These are phyloP conservation scores for Hermaeophaga mercurialis DNA, from an alignment of 2,888 invertebrate genomes.

Conservation along the genomic window DNA sequence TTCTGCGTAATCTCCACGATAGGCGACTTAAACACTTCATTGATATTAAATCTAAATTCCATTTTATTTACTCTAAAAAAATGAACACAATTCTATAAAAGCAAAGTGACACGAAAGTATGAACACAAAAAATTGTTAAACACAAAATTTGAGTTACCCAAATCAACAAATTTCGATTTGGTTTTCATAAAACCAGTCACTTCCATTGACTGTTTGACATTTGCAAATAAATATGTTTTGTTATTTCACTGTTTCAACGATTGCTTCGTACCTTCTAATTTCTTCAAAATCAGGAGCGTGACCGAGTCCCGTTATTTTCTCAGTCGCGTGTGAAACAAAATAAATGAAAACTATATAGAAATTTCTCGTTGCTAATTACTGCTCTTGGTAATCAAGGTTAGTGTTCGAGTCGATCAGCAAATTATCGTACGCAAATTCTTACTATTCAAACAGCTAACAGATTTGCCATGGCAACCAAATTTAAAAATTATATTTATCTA, in stretches of 20 bases:
- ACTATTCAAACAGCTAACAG: too few relatives aligned
- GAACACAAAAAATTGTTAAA: not conserved
- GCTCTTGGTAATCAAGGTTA: too few relatives aligned
- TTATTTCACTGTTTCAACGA: slow-evolving; percentile 31
- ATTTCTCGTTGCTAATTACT: too few relatives aligned
- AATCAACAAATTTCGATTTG: not conserved
- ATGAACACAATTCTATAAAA: slow-evolving; percentile 6
- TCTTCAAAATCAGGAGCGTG: slow-evolving; percentile 34
- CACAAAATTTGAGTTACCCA: not conserved
- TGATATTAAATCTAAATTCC: slow-evolving; percentile 64
- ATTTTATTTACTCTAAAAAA: slow-evolving; percentile 47
- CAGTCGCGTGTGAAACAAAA: too few relatives aligned
- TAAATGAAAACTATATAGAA: too few relatives aligned
- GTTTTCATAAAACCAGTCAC: slow-evolving; percentile 24
- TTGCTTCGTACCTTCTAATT: not conserved
- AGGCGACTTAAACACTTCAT: slow-evolving; percentile 59
- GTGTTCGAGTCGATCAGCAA: too few relatives aligned
- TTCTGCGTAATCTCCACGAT: slow-evolving; percentile 61
- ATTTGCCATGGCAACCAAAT: too few relatives aligned
- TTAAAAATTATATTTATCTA: too few relatives aligned
- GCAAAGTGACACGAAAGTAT: slow-evolving; percentile 1
- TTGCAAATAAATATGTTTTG: slow-evolving; percentile 26
- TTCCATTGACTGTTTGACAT: slow-evolving; percentile 35
- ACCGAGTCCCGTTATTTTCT: slow-evolving; percentile 42
- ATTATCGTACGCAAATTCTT: too few relatives aligned